phyloP scores from a whole-genome alignment of 2,888 invertebrate genomes.

The Athalia rosae region DNA sequence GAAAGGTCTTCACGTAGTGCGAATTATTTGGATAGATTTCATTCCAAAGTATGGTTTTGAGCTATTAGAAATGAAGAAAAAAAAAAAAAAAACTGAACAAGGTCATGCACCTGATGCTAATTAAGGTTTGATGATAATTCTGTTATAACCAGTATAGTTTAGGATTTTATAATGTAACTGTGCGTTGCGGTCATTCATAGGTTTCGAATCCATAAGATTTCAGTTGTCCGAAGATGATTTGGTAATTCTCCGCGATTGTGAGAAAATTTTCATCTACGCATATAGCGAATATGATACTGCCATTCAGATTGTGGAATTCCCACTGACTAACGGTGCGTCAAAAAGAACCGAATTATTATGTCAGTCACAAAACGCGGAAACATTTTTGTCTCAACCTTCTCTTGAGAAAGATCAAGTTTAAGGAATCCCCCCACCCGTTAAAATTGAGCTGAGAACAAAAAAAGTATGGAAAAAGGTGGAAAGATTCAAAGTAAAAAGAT shows the following conservation, averaged over 20 bases:
- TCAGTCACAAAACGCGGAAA: constrained; percentile 16
- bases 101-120: no score
- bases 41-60: not conserved
- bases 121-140: no score
- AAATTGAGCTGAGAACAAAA: not conserved
- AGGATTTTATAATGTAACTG: no score
- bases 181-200: no score
- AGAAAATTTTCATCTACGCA: not conserved
- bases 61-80: no score
- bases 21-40: not conserved
- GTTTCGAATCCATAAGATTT: no score
- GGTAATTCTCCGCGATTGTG: no score
- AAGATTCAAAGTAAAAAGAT: not conserved
- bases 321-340: not conserved
- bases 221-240: no score
- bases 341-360: not conserved
- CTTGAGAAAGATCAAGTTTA: not conserved
- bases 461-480: not conserved
- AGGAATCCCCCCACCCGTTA: not conserved
- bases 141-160: no score
- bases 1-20: not conserved
- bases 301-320: not conserved
- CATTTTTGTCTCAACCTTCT: not conserved
- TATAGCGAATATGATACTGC: not conserved
- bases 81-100: no score